phyloP scores from a whole-genome alignment of 1,140 invertebrate species.

The Listronotus oregonensis region DNA sequence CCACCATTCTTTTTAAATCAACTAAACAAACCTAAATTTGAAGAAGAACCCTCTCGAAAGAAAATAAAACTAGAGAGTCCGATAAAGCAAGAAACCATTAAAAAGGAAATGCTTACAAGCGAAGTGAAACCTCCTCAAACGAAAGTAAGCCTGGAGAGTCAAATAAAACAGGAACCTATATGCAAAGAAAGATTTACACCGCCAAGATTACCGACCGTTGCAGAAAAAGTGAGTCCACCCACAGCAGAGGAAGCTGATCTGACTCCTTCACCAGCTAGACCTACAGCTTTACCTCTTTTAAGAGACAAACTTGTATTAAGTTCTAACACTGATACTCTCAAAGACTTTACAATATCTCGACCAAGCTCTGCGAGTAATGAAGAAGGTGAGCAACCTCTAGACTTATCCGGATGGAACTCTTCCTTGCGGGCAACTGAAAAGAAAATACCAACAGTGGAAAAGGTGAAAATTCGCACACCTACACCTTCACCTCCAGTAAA shows the following conservation, averaged over 20 bases:
- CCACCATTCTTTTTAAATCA: constrained; percentile 62
- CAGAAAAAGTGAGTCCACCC: constrained; percentile 65
- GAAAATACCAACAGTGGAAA: constrained; percentile 16
- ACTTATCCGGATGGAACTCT: constrained; percentile 66
- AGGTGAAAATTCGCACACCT: constrained; percentile 18
- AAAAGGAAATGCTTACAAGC: constrained; percentile 57
- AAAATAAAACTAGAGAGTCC: constrained; percentile 44
- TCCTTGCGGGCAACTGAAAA: constrained; percentile 45
- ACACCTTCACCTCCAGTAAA: constrained; percentile 23
- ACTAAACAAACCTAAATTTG: constrained; percentile 49
- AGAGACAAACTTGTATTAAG: constrained; percentile 49
- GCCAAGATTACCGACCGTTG: constrained; percentile 55
- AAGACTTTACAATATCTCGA: constrained; percentile 40
- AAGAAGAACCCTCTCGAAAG: constrained; percentile 45
- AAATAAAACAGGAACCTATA: constrained; percentile 41
- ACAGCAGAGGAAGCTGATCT: constrained; percentile 69
- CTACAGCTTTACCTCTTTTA: constrained; percentile 56
- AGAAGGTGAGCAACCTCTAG: constrained; percentile 69
- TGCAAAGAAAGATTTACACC: constrained; percentile 58
- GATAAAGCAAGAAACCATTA: constrained; percentile 42
- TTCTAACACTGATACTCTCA: constrained; percentile 46
- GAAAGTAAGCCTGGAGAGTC: constrained; percentile 45
- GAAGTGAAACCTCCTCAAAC: constrained; percentile 46
- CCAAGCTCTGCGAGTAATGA: constrained; percentile 44
- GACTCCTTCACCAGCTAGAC: constrained; percentile 67